Percentiles rank a stretch among this genome's conserved stretches.
Conservation (phyloP, 2,113 vertebrate genomes). For the Glaucomys volans region DNA sequence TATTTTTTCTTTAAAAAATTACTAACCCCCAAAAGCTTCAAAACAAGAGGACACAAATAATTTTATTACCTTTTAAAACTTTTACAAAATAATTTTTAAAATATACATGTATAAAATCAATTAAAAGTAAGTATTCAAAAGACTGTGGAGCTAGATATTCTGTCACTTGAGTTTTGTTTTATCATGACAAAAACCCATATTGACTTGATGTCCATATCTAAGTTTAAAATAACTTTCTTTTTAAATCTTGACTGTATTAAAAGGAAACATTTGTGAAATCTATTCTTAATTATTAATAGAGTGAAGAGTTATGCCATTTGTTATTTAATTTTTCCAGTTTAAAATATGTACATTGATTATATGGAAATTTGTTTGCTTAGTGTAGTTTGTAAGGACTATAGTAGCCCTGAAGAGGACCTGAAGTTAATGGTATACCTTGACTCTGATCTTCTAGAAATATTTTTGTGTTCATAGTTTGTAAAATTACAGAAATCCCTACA, state of each 20-base stretch:
- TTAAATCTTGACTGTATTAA: conserved; percentile 15
- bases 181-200: conserved; percentile 10
- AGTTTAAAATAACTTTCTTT: background rate
- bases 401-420: background rate
- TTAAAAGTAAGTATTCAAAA: conserved; percentile 11
- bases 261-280: conserved; percentile 21
- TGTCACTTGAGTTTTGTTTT: background rate
- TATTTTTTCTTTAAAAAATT: conserved; percentile 50
- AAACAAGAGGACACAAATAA: background rate
- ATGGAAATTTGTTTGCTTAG: background rate
- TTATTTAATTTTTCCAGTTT: background rate
- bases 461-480: background rate
- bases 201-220: background rate
- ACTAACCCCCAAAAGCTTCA: background rate
- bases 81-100: conserved; percentile 19
- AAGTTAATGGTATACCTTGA: background rate
- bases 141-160: background rate
- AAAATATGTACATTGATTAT: background rate
- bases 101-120: background rate
- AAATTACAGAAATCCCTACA: background rate
- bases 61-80: conserved; percentile 41
- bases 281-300: background rate
- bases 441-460: conserved; percentile 9
- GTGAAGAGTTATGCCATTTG: background rate
- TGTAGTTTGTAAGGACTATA: background rate